These are phyloP conservation scores for Noctua janthina DNA, from an alignment of 2,888 invertebrate genomes.

Conservation along the genomic window DNA sequence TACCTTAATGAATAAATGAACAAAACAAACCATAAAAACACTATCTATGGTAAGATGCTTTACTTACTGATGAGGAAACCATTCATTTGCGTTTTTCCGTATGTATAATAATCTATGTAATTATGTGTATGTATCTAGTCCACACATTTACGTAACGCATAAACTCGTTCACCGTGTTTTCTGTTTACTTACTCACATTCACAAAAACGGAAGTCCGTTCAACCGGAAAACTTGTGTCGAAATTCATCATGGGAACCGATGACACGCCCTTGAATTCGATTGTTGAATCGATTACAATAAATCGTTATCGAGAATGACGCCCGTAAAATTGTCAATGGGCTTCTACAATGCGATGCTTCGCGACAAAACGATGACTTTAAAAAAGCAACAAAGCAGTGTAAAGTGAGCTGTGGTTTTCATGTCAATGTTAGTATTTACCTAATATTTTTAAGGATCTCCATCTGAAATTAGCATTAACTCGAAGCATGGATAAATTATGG, in stretches of 20 bases:
- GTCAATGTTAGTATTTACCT: conserved; percentile 1
- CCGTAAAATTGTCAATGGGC: conserved; percentile 62
- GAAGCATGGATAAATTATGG: neutral
- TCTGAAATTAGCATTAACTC: neutral
- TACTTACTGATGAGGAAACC: conserved; percentile 37
- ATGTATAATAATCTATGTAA: conserved; percentile 32
- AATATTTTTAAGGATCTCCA: neutral
- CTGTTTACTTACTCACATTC: conserved; percentile 47
- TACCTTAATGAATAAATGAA: conserved; percentile 20
- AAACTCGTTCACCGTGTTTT: conserved; percentile 39
- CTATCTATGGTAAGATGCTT: conserved; percentile 25
- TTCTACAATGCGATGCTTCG: conserved; percentile 51
- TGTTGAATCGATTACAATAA: conserved; percentile 65
- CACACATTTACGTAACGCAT: conserved; percentile 48
- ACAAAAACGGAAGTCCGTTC: conserved; percentile 67
- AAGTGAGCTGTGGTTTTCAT: conserved; percentile 34
- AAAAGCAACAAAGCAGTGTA: conserved; percentile 47
- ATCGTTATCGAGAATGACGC: conserved; percentile 64
- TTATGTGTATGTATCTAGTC: conserved; percentile 36
- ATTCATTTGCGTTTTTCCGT: conserved; percentile 41
- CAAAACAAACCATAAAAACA: conserved; percentile 17
- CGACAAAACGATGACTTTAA: conserved; percentile 50
- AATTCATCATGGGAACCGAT: conserved; percentile 72
- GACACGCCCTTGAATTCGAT: conserved; percentile 73
- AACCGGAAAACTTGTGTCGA: conserved; percentile 67